Evolutionary conservation across 1,140 invertebrate genomes (phyloP).

Genomic region (Microplitis mediator): DNA sequence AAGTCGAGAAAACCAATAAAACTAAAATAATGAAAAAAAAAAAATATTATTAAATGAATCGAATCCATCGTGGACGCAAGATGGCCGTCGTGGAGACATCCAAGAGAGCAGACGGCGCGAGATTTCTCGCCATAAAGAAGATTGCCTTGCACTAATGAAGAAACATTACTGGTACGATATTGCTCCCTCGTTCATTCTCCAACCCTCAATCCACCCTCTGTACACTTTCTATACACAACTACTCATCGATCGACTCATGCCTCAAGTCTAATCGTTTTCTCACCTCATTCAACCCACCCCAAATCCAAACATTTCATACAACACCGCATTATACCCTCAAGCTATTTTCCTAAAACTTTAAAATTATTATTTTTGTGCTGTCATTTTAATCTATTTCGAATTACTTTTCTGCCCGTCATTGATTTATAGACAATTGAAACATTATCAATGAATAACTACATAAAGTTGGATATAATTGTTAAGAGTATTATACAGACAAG

Average conservation of each 20-base stretch:
- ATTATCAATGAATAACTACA: too few species aligned
- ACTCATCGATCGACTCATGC: conserved; percentile 6
- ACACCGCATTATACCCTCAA: neutral
- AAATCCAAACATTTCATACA: neutral
- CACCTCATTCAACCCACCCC: neutral
- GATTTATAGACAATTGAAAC: too few species aligned
- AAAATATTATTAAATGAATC: neutral
- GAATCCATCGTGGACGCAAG: conserved; percentile 26
- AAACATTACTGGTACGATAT: conserved; percentile 55
- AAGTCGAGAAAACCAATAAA: neutral
- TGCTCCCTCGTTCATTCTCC: conserved; percentile 31
- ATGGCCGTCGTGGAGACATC: conserved; percentile 12
- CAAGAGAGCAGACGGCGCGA: conserved; percentile 33
- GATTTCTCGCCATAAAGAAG: conserved; percentile 57
- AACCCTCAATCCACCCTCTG: neutral
- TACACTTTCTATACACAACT: neutral
- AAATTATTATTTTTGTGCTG: neutral
- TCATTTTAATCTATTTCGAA: too few species aligned
- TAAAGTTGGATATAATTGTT: neutral
- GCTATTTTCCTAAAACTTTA: neutral
- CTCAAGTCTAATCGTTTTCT: conserved; percentile 7
- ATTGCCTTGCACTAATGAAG: conserved; percentile 55
- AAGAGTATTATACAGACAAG: conserved; percentile 28
- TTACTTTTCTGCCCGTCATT: neutral
- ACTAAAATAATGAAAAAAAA: neutral